phyloP scores from a whole-genome alignment of 2,888 invertebrate species.

The Chymomyza caudatula region DNA sequence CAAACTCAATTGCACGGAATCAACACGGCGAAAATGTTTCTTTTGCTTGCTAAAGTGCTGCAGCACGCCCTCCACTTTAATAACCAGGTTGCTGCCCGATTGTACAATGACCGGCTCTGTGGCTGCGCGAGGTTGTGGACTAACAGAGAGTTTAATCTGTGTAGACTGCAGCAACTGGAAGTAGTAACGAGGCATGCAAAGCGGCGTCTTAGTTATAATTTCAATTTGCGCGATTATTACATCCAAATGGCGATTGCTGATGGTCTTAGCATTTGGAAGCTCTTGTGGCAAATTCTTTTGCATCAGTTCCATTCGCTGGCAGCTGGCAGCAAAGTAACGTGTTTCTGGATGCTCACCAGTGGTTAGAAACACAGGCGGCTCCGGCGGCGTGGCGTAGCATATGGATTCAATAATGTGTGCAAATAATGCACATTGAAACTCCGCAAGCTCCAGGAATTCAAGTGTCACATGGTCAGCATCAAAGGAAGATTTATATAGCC shows the following conservation, averaged over 20 bases:
- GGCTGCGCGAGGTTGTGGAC: conserved; percentile 87
- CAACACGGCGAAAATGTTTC: conserved; percentile 85
- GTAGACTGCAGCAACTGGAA: conserved; percentile 91
- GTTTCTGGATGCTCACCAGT: conserved; percentile 77
- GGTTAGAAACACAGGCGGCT: conserved; percentile 74
- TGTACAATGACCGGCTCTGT: conserved; percentile 92
- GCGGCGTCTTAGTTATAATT: conserved; percentile 82
- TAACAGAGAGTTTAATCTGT: conserved; percentile 88
- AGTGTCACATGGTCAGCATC: conserved; percentile 90
- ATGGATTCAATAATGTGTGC: conserved; percentile 77
- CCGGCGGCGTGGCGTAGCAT: conserved; percentile 77
- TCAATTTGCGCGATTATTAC: conserved; percentile 82
- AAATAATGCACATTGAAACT: conserved; percentile 76
- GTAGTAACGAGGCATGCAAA: conserved; percentile 87
- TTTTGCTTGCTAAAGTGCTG: conserved; percentile 83
- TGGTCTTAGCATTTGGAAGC: conserved; percentile 73
- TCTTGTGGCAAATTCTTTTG: conserved; percentile 74
- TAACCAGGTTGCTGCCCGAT: conserved; percentile 89
- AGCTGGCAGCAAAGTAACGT: conserved; percentile 73
- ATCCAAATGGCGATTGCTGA: conserved; percentile 79
- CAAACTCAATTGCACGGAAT: conserved; percentile 85
- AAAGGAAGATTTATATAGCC: conserved; percentile 89
- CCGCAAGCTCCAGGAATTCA: conserved; percentile 83
- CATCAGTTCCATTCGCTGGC: conserved; percentile 74
- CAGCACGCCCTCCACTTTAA: conserved; percentile 96